phyloP scores from a whole-genome alignment of 2,113 vertebrate species.

The Leucopternis melanops region DNA sequence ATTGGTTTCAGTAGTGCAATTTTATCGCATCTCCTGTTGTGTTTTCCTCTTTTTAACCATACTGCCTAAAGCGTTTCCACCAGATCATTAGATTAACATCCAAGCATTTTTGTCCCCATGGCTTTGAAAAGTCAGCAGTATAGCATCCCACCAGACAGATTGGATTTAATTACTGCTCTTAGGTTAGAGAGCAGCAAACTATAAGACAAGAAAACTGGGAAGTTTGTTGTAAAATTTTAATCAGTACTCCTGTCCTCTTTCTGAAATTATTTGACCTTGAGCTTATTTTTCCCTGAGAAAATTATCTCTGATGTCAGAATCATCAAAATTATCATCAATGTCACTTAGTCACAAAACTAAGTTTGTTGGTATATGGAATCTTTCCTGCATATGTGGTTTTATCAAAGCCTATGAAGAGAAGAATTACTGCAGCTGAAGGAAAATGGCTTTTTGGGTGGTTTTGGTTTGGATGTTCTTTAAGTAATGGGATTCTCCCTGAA shows the following conservation, averaged over 20 bases:
- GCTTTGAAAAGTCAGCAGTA: conserved; percentile 4
- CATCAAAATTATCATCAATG: not conserved
- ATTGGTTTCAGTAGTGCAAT: not conserved
- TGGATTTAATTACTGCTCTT: conserved; percentile 5
- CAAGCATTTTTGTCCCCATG: not conserved
- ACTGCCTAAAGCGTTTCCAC: conserved; percentile 12
- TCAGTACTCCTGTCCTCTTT: not conserved
- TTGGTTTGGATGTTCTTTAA: not conserved
- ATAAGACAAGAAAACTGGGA: not conserved
- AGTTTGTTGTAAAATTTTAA: not conserved
- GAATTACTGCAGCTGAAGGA: not conserved
- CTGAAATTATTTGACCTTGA: conserved; percentile 3
- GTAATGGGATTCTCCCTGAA: not conserved
- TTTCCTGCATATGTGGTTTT: not conserved
- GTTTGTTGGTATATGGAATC: not conserved
- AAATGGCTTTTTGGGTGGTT: not conserved
- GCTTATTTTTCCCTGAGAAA: not conserved
- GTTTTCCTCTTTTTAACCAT: conserved; percentile 8
- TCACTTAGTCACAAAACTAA: not conserved
- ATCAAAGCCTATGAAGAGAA: not conserved
- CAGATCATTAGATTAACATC: conserved; percentile 42
- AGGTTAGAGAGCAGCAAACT: conserved; percentile 17
- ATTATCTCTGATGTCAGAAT: not conserved
- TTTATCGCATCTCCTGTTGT: not conserved
- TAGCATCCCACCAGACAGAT: not conserved